Conservation (phyloP, 2,113 vertebrate species). For the Bucco capensis region DNA sequence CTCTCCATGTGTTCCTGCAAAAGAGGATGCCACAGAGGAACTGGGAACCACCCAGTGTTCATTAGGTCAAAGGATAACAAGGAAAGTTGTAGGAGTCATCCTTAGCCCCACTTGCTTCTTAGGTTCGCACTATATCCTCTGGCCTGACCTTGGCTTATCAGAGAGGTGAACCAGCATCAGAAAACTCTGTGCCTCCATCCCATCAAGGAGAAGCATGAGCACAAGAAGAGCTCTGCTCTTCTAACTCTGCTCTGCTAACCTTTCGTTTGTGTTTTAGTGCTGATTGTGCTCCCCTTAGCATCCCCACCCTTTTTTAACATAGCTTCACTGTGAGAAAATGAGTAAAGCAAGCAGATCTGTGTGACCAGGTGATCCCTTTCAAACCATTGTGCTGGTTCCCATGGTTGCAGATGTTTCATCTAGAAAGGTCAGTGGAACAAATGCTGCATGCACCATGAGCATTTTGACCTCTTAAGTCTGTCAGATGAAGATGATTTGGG, state of each 20-base stretch:
- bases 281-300: not conserved
- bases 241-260: not conserved
- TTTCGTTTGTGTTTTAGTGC: not conserved
- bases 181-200: not conserved
- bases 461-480: conserved; percentile 2
- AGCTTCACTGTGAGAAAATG: not conserved
- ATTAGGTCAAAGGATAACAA: not conserved
- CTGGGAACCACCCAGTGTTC: not conserved
- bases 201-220: not conserved
- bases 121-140: not conserved
- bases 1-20: conserved; percentile 62
- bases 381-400: not conserved
- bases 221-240: not conserved
- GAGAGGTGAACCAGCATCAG: not conserved
- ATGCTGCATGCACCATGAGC: not conserved
- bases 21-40: not conserved
- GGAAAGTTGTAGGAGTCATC: not conserved
- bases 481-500: not conserved
- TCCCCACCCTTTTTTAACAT: not conserved
- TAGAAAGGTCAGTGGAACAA: conserved; percentile 41
- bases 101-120: not conserved
- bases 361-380: not conserved
- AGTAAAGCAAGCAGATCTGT: not conserved
- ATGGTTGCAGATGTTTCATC: conserved; percentile 14
- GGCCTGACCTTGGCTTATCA: not conserved